Conservation (phyloP, 2,797 vertebrate genomes). For the Eremophila alpestris region DNA sequence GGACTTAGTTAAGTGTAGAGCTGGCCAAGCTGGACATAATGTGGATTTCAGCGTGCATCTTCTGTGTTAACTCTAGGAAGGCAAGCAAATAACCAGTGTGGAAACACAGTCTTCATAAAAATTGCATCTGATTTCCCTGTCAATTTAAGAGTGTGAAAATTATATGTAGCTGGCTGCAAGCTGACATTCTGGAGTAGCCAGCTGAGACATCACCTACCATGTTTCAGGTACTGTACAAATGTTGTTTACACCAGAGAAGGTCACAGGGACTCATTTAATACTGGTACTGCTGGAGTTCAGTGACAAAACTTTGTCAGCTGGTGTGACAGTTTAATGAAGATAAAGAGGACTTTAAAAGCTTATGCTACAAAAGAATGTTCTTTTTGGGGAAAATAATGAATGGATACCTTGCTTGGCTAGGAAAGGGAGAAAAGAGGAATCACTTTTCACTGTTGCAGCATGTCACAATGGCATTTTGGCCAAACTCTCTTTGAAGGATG, state of each 20-base stretch:
- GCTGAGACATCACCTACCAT: neutral
- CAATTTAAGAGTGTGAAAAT: neutral
- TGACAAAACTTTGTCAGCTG: conserved; percentile 53
- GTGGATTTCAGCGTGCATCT: neutral
- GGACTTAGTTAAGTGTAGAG: neutral
- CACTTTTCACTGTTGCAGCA: neutral
- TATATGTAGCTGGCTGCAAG: neutral
- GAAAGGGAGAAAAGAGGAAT: conserved; percentile 53
- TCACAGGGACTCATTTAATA: conserved; percentile 13
- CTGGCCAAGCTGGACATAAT: neutral
- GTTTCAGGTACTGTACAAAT: conserved; percentile 3
- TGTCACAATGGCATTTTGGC: conserved; percentile 24
- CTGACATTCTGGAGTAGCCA: conserved; percentile 3
- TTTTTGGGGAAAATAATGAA: conserved; percentile 57
- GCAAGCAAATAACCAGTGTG: neutral
- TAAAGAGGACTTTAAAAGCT: conserved; percentile 62
- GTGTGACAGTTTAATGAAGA: conserved; percentile 70
- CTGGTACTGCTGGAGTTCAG: conserved; percentile 13
- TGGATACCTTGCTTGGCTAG: conserved; percentile 40
- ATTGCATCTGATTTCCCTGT: conserved; percentile 4
- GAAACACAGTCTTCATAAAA: neutral
- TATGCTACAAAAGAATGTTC: neutral
- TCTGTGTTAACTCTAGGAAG: neutral
- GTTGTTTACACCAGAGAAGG: conserved; percentile 21
- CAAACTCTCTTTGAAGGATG: conserved; percentile 49